Evolutionary conservation across 2,113 vertebrate genomes (phyloP), one percentile per base, ranked within the genome.

Genomic region (Camelus dromedarius): DNA sequence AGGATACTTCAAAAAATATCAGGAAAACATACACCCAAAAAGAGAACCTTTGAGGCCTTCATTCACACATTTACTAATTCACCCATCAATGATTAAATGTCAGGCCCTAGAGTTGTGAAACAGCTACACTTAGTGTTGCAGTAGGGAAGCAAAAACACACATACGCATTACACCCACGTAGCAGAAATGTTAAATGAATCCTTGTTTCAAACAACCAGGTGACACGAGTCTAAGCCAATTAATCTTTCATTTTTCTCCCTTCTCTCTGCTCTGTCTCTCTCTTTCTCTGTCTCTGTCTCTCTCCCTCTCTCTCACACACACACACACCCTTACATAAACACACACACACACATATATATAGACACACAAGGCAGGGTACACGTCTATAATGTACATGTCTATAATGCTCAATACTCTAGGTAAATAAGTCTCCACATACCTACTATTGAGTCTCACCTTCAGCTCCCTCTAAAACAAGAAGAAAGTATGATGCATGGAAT

Each of bases 1-100:
- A 92, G 87, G 81, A 22, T 32, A 80, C 35, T 83, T 93, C 69
- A 72, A 92, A 91, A 88, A 75, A 81, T 22, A 77, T 75, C 46
- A 87, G 73, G 30, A 93, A 95, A 81, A 66, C 64, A 83, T 6
- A 28, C 15, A 91, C 4, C 76, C 4, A 58, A 54, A 95, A 90
- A 58, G 11, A 89, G n/a, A 91, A 60, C 42, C 48, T 84, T 81
- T n/a, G 32, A 94, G 38, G 66, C 48, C 64, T 76, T 54, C 12
- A 46, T 85, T 82, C 46, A 76, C 35, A 20, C 52, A 73, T 69
- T 64, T 52, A 42, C 81, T 79, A 80, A 70, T 62, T 89, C 19
- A 80, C 6, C 10, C 35, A 76, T 24, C 10, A 80, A 28, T 56
- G 62, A 92, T 32, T 75, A 75, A 75, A 52, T 48, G n/a, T 54